phyloP scores from a whole-genome alignment of 1,140 invertebrate species.

The Heliconius himera region DNA sequence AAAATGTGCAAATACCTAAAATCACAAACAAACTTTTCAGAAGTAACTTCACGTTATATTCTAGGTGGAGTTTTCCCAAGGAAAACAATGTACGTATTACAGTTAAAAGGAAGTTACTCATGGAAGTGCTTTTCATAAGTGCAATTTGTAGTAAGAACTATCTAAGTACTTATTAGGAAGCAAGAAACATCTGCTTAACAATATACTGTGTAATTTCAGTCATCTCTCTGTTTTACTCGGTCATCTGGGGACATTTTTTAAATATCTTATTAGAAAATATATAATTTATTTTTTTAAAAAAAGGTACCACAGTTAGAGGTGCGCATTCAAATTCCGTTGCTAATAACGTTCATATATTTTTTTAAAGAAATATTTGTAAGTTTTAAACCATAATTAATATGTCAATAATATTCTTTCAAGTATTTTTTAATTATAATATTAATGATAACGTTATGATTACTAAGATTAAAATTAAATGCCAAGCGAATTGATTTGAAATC shows the following conservation, averaged over 20 bases:
- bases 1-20: not conserved
- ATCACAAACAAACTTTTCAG: not conserved
- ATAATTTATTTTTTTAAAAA: no score
- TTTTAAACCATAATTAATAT: not conserved
- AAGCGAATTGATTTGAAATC: not conserved
- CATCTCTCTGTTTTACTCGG: not conserved
- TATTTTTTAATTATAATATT: no score
- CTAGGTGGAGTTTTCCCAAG: not conserved
- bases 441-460: not conserved
- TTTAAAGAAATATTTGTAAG: not conserved
- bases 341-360: no score
- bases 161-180: conserved; percentile 6
- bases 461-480: not conserved
- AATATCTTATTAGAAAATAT: no score
- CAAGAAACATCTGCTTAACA: not conserved
- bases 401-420: no score
- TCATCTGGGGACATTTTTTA: not conserved
- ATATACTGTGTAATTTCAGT: not conserved
- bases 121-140: not conserved
- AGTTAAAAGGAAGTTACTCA: not conserved
- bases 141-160: conserved; percentile 1
- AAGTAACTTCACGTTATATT: not conserved
- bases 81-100: not conserved
- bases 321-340: no score
- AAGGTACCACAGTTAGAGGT: no score